Percentiles rank a stretch among this genome's conserved stretches.
Conservation (phyloP, 2,888 invertebrate species). For the Willowsia nigromaculata region DNA sequence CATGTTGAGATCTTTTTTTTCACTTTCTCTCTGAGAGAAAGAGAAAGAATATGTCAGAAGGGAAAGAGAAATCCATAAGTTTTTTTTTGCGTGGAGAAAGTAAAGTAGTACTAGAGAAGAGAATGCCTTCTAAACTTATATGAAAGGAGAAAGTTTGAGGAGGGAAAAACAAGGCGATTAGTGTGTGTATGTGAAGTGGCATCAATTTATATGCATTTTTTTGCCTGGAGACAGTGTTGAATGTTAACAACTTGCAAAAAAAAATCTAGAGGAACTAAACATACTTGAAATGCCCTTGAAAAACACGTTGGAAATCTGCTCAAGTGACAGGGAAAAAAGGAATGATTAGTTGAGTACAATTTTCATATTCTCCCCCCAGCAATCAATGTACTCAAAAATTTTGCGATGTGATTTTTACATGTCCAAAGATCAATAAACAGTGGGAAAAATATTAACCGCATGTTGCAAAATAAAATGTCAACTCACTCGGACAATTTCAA, state of each 20-base stretch:
- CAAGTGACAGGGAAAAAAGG: no score
- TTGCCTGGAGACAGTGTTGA: conserved; percentile 3
- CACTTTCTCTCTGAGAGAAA: neutral
- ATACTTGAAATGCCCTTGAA: no score
- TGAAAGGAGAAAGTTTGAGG: neutral
- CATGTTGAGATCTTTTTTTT: neutral
- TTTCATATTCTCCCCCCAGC: no score
- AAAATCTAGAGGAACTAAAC: neutral
- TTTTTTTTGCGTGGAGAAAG: neutral
- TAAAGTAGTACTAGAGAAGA: neutral
- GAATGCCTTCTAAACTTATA: neutral
- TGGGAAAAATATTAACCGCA: no score
- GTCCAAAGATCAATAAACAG: no score
- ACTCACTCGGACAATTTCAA: no score
- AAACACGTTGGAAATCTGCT: no score
- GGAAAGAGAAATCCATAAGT: neutral
- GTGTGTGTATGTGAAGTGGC: neutral
- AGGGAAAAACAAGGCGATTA: neutral
- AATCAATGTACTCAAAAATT: no score
- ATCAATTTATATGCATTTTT: conserved; percentile 30
- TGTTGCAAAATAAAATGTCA: no score
- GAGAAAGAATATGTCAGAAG: neutral
- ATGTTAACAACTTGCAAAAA: neutral
- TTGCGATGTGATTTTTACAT: no score
- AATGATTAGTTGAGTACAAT: no score